Evolutionary conservation across 1,140 invertebrate genomes (phyloP), one percentile per base, ranked within the genome.

Genomic region (Bombus terrestris): DNA sequence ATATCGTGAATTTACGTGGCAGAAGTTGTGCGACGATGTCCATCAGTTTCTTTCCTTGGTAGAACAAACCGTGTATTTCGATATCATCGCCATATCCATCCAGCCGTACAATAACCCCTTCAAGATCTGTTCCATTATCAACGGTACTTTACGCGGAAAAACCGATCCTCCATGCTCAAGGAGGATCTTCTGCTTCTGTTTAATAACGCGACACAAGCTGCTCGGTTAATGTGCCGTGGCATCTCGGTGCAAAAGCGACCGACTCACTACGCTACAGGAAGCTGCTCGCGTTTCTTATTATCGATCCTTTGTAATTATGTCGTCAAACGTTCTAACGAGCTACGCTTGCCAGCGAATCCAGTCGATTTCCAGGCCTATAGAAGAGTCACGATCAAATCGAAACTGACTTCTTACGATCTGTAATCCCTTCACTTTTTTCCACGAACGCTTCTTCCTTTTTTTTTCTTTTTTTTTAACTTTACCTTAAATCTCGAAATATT

Each of bases 341-440:
- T 64, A 64, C 57, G 18, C 47, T 57, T 41, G 79, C 64, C 39
- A 77, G 59, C 72, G 72, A 77, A 75, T 81, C 86, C 86, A 85
- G 62, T 78, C 77, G 59, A 74, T 88, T 81, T 73, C 62, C 87
- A 88, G 47, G 87, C 69, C 62, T 81, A 77, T 22, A 9, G 32
- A 1, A 53, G 15, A 88, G 53, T 66, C 88, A 64, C 71, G 76
- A 88, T 88, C 74, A 64, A 32, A 32, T 64, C n/a, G 77, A 81
- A 88, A 88, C 78, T 69, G 71, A 59, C 57, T 89, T 88, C 37
- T 41, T 59, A 78, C 62, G 78, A 88, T 86, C 87, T 83, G 82
- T 86, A 82, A 74, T 88, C 77, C 79, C 43, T 10, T 32, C 59
- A 41, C 62, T 32, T 39, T 18, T 39, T n/a, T 76, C 9, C 12